Conservation (phyloP, 2,797 vertebrate genomes). For the Myiotriccus ornatus region DNA sequence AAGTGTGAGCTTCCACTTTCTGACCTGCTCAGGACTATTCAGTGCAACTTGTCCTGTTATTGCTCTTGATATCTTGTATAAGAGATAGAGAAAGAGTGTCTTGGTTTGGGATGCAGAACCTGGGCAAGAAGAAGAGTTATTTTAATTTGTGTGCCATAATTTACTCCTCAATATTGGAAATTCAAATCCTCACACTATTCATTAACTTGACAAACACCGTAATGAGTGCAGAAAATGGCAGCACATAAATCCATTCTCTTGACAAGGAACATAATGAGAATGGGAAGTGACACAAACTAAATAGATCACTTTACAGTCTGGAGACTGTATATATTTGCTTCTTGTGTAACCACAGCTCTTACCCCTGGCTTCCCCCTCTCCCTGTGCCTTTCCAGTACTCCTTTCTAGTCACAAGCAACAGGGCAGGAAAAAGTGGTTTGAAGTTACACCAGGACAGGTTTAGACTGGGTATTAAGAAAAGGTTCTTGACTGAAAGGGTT, state of each 20-base stretch:
- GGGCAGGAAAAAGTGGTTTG: neutral
- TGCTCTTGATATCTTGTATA: neutral
- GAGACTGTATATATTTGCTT: neutral
- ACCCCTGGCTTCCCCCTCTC: neutral
- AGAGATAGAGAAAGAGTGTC: neutral
- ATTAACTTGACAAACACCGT: constrained; percentile 76
- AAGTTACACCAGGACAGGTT: neutral
- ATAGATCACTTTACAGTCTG: constrained; percentile 63
- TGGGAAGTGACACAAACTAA: constrained; percentile 61
- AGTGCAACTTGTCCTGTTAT: neutral
- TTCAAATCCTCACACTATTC: constrained; percentile 63
- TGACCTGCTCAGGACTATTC: constrained; percentile 35
- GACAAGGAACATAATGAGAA: constrained; percentile 75
- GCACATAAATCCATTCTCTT: constrained; percentile 70
- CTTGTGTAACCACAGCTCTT: neutral
- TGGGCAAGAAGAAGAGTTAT: constrained; percentile 6
- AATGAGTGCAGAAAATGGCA: constrained; percentile 71
- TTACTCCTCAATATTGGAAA: constrained; percentile 61
- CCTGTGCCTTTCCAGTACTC: neutral
- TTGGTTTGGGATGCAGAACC: neutral
- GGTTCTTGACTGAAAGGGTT: neutral
- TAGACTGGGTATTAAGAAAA: neutral
- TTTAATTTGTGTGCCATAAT: constrained; percentile 63
- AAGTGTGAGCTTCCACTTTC: neutral
- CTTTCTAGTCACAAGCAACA: neutral